phyloP scores from a whole-genome alignment of 2,797 vertebrate species.

The Scleropages formosus region DNA sequence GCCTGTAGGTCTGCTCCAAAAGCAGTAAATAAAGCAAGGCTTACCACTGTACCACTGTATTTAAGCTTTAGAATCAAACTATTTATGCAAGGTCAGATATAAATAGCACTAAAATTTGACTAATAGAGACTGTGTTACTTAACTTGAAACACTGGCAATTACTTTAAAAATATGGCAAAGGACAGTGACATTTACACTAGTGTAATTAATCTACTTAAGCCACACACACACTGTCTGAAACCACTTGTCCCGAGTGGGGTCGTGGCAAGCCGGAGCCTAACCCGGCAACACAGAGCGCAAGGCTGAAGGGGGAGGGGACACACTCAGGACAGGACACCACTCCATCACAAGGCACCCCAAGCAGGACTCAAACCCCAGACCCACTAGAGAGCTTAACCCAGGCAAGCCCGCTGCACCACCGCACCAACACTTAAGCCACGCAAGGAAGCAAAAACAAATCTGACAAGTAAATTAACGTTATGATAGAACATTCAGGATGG shows the following conservation, averaged over 20 bases:
- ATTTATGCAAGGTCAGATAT: slow-evolving; percentile 25
- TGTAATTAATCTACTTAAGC: neutral
- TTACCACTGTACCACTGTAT: neutral
- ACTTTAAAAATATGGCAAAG: neutral
- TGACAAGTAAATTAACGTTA: neutral
- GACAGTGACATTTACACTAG: neutral
- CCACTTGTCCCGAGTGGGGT: too few relatives aligned
- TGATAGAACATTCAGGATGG: neutral
- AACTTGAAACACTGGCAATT: neutral
- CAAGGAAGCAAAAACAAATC: neutral
- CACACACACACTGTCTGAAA: too few relatives aligned
- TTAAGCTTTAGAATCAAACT: slow-evolving; percentile 5
- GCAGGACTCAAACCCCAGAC: too few relatives aligned
- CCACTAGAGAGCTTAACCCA: too few relatives aligned
- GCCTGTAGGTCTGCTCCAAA: slow-evolving; percentile 10
- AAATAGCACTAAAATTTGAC: slow-evolving; percentile 21
- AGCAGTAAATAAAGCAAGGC: neutral
- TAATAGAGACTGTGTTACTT: neutral
- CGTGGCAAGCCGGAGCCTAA: too few relatives aligned
- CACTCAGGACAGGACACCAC: too few relatives aligned
- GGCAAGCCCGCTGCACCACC: too few relatives aligned
- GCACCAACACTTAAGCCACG: too few relatives aligned
- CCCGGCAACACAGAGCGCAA: too few relatives aligned
- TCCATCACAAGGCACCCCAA: too few relatives aligned
- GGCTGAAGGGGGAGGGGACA: too few relatives aligned